These are phyloP conservation scores for Pseudoips prasinana DNA, from an alignment of 2,888 invertebrate genomes.

Conservation along the genomic window DNA sequence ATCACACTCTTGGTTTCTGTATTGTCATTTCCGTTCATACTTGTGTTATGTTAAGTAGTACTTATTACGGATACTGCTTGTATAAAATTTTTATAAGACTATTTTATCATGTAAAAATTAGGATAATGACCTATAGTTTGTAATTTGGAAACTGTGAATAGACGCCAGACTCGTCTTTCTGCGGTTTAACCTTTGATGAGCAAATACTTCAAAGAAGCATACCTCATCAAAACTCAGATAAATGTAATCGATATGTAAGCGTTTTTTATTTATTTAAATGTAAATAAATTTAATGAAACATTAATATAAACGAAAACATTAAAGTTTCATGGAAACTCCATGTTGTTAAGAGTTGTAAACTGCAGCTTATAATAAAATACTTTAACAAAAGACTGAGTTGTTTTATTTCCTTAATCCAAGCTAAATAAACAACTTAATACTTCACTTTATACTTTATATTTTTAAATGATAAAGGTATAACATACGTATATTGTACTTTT, in stretches of 20 bases:
- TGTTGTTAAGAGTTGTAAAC: slow-evolving; percentile 74
- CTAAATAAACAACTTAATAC: too few relatives aligned
- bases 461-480: too few relatives aligned
- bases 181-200: slow-evolving; percentile 42
- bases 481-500: too few relatives aligned
- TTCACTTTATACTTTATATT: too few relatives aligned
- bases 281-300: slow-evolving; percentile 54
- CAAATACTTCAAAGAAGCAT: slow-evolving; percentile 69
- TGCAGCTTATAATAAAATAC: slow-evolving; percentile 73
- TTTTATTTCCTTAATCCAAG: too few relatives aligned
- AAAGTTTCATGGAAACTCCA: slow-evolving; percentile 74
- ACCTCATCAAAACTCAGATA: slow-evolving; percentile 33
- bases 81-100: slow-evolving; percentile 54
- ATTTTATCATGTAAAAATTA: slow-evolving; percentile 55
- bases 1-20: slow-evolving; percentile 36
- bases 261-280: slow-evolving; percentile 43
- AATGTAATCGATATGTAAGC: slow-evolving; percentile 42
- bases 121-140: slow-evolving; percentile 33
- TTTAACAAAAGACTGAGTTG: slow-evolving; percentile 39
- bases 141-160: slow-evolving; percentile 34
- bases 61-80: slow-evolving; percentile 43
- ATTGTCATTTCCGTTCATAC: slow-evolving; percentile 31
- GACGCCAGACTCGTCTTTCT: slow-evolving; percentile 33
- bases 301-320: slow-evolving; percentile 45
- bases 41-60: slow-evolving; percentile 28